phyloP scores from a whole-genome alignment of 2,888 invertebrate genomes.

The Nymphalis urticae region DNA sequence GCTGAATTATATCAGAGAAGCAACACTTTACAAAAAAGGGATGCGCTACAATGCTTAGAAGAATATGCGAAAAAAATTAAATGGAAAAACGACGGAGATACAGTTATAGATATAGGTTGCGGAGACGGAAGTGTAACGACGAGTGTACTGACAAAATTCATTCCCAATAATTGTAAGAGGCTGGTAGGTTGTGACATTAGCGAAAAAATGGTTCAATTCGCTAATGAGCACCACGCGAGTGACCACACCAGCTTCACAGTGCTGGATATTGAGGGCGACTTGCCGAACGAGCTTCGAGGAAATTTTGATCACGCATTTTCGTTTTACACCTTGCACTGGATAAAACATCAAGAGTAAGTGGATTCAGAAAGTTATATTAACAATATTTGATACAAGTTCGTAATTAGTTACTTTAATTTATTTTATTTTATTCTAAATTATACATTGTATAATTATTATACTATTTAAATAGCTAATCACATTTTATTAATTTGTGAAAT shows the following conservation, averaged over 20 bases:
- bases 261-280: constrained; percentile 81
- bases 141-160: constrained; percentile 80
- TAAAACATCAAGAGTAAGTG: constrained; percentile 85
- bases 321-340: constrained; percentile 91
- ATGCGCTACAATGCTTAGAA: constrained; percentile 81
- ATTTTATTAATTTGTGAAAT: too few relatives aligned
- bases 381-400: too few relatives aligned
- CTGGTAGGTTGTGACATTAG: constrained; percentile 87
- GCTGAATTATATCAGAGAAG: constrained; percentile 85
- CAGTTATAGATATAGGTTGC: constrained; percentile 87
- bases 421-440: not conserved
- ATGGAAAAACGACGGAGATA: constrained; percentile 73
- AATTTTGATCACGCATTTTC: constrained; percentile 87
- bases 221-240: constrained; percentile 77
- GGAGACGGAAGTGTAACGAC: constrained; percentile 87
- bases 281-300: constrained; percentile 72
- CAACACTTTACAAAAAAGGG: constrained; percentile 85
- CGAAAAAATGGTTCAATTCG: constrained; percentile 85
- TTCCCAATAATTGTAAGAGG: constrained; percentile 78
- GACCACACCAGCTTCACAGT: constrained; percentile 71
- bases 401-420: too few relatives aligned
- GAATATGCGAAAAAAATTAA: constrained; percentile 82
- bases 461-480: too few relatives aligned
- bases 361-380: not conserved
- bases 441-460: not conserved